These are phyloP conservation scores for Calliphora vomitoria DNA, from an alignment of 2,888 invertebrate species.

Conservation along the genomic window DNA sequence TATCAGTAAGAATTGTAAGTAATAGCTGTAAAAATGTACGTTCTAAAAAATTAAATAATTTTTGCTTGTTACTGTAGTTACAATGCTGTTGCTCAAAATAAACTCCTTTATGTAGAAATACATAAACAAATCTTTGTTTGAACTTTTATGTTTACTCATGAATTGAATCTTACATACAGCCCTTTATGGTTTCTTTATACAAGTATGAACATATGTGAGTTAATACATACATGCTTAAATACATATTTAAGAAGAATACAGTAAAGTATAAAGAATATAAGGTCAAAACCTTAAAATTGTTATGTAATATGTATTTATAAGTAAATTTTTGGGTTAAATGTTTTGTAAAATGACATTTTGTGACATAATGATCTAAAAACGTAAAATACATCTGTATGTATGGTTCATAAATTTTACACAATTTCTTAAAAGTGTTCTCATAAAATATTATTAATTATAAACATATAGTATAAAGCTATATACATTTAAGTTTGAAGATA, in stretches of 20 bases:
- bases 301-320: conserved; percentile 31
- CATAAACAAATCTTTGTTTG: conserved; percentile 22
- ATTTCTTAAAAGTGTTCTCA: conserved; percentile 23
- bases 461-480: not conserved
- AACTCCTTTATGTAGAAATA: conserved; percentile 16
- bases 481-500: not conserved
- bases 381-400: not conserved
- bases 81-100: not conserved
- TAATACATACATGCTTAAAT: not conserved
- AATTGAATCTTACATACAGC: conserved; percentile 7
- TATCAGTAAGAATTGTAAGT: too few species aligned
- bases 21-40: not conserved
- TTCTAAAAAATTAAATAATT: not conserved
- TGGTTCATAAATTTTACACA: conserved; percentile 54
- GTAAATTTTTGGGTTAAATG: conserved; percentile 58
- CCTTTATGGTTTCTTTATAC: conserved; percentile 6
- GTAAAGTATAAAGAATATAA: not conserved
- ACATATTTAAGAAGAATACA: not conserved
- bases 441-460: conserved; percentile 28
- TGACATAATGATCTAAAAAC: conserved; percentile 31
- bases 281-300: conserved; percentile 35
- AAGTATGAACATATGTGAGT: not conserved
- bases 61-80: not conserved
- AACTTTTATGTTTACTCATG: conserved; percentile 13
- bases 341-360: conserved; percentile 56